Evolutionary conservation across 2,113 vertebrate genomes (phyloP).

Genomic region (Rhipidura dahli): DNA sequence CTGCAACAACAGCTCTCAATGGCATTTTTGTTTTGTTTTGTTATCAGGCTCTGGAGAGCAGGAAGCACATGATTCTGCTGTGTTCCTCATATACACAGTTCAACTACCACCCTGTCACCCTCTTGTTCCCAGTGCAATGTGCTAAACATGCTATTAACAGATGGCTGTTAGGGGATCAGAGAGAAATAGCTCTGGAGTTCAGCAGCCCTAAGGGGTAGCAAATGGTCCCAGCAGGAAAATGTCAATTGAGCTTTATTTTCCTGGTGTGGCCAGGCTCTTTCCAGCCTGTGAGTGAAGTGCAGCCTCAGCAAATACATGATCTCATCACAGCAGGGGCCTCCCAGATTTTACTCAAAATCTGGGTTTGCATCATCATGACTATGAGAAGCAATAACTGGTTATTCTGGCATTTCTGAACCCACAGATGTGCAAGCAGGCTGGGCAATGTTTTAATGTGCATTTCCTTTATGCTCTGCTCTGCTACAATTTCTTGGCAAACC

Average conservation of each 20-base stretch:
- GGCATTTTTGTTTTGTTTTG: conserved; percentile 43
- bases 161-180: conserved; percentile 35
- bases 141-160: conserved; percentile 44
- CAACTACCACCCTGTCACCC: neutral
- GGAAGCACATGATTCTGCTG: conserved; percentile 41
- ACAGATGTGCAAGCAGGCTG: neutral
- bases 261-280: neutral
- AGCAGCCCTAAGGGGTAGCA: conserved; percentile 35
- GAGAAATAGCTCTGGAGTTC: conserved; percentile 41
- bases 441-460: neutral
- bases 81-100: conserved; percentile 29
- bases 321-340: neutral
- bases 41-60: conserved; percentile 45
- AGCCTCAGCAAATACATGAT: conserved; percentile 14
- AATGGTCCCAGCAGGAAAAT: conserved; percentile 58
- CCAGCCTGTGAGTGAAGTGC: conserved; percentile 8
- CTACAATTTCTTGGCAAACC: neutral
- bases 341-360: neutral
- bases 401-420: neutral
- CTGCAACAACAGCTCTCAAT: conserved; percentile 46
- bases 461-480: neutral
- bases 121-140: conserved; percentile 7
- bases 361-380: neutral
- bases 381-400: neutral
- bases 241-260: conserved; percentile 50